Conservation (phyloP, 2,113 vertebrate genomes). For the Dromas ardeola region DNA sequence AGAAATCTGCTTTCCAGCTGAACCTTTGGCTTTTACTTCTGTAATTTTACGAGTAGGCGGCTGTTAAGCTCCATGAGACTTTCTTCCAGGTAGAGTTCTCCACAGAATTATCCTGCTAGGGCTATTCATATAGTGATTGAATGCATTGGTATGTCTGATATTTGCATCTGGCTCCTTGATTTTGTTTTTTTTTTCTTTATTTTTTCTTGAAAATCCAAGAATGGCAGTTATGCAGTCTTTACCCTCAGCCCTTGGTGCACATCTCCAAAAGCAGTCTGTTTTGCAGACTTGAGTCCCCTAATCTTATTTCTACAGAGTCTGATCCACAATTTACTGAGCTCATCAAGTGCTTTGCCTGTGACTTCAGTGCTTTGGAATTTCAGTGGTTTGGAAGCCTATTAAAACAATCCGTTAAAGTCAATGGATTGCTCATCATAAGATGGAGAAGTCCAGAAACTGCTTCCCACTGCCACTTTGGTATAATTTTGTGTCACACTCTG, state of each 20-base stretch:
- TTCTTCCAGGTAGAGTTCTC: neutral
- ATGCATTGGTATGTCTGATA: neutral
- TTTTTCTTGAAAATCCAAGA: neutral
- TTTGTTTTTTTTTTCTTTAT: neutral
- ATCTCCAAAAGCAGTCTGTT: neutral
- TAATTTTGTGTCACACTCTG: neutral
- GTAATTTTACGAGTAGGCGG: neutral
- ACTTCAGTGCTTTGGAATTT: neutral
- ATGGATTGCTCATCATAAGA: neutral
- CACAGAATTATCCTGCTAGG: neutral
- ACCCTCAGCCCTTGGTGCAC: neutral
- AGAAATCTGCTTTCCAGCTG: neutral
- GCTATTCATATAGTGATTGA: neutral
- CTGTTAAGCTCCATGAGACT: neutral
- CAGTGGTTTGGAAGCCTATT: neutral
- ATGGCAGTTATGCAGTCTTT: neutral
- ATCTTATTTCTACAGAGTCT: neutral
- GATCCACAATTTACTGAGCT: neutral
- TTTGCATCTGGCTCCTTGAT: neutral
- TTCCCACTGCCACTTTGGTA: neutral
- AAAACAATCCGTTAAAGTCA: neutral
- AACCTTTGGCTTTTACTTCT: neutral
- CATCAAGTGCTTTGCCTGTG: neutral
- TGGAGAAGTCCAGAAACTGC: neutral
- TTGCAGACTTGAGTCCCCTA: neutral